Conservation (phyloP, 2,888 invertebrate genomes). For the Phrixothrix hirtus region DNA sequence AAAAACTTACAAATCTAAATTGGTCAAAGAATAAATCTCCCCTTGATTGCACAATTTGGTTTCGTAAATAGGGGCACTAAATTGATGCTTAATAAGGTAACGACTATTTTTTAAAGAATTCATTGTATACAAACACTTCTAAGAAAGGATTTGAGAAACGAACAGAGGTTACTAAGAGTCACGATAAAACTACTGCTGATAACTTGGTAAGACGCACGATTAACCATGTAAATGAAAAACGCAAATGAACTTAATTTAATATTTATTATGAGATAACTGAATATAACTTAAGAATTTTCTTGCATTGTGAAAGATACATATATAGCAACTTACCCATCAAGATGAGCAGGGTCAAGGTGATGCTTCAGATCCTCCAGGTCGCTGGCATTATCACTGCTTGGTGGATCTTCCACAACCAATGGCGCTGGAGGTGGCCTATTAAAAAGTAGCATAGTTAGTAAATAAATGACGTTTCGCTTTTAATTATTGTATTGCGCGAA, state of each 20-base stretch:
- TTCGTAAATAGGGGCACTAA: not conserved
- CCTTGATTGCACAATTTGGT: not conserved
- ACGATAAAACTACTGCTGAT: not conserved
- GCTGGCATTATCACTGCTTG: slow-evolving; percentile 47
- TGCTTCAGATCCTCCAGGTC: slow-evolving; percentile 52
- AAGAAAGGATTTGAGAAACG: not conserved
- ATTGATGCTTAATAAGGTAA: too few species aligned
- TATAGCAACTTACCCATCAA: slow-evolving; percentile 54
- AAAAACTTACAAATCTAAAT: not conserved
- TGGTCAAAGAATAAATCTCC: not conserved
- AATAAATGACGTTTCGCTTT: not conserved
- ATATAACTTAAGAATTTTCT: too few species aligned
- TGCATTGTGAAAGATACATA: too few species aligned
- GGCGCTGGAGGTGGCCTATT: slow-evolving; percentile 40
- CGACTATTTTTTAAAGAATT: not conserved
- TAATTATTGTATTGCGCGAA: not conserved
- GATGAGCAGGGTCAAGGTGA: slow-evolving; percentile 51
- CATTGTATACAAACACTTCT: not conserved
- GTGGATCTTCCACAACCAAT: slow-evolving; percentile 44
- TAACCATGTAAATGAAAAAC: not conserved
- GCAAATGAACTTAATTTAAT: not conserved
- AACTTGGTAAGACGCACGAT: not conserved
- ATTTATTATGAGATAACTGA: too few species aligned
- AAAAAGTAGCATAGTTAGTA: not conserved
- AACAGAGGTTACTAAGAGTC: not conserved